Evolutionary conservation across 2,113 vertebrate species (phyloP).

Genomic region (Balaenoptera acutorostrata): DNA sequence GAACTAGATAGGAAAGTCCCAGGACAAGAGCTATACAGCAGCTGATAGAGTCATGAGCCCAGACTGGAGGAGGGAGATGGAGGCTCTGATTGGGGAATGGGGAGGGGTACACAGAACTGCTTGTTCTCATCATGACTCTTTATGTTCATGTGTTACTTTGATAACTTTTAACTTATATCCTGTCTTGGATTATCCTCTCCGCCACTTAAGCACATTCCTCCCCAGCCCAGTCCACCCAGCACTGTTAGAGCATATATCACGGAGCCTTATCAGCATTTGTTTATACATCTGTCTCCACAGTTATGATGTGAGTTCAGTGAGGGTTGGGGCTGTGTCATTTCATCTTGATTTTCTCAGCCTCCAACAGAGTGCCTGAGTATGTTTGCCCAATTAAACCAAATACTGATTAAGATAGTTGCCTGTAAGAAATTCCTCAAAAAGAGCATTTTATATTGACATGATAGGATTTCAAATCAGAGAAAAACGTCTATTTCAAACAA

Average conservation of each 20-base stretch:
- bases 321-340: neutral
- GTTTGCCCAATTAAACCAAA: neutral
- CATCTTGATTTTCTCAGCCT: slow-evolving; percentile 14
- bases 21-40: neutral
- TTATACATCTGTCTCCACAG: neutral
- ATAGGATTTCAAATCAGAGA: neutral
- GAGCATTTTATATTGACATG: neutral
- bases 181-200: neutral
- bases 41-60: neutral
- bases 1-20: neutral
- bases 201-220: neutral
- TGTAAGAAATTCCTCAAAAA: neutral
- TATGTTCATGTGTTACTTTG: neutral
- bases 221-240: neutral
- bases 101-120: neutral
- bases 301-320: neutral
- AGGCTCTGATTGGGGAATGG: neutral
- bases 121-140: neutral
- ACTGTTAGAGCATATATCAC: neutral
- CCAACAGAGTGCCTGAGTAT: neutral
- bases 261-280: neutral
- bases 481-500: neutral
- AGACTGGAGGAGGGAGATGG: neutral
- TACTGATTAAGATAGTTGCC: neutral
- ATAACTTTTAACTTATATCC: neutral